These are phyloP conservation scores for Amblyornis subalaris DNA, from an alignment of 2,113 vertebrate genomes.

Conservation along the genomic window DNA sequence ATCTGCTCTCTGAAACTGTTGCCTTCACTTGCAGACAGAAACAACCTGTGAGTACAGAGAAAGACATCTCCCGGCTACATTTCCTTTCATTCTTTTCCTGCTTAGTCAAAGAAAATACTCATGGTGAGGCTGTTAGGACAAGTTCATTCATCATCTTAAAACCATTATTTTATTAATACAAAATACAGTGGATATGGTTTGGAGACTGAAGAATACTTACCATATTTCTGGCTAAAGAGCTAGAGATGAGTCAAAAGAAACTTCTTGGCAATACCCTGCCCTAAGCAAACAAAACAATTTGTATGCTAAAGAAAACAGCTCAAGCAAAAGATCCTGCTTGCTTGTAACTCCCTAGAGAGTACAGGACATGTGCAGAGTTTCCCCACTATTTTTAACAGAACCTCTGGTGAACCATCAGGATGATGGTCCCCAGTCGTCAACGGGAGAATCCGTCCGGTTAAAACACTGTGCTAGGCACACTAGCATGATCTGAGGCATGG, in stretches of 20 bases:
- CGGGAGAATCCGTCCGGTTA: neutral
- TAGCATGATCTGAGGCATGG: neutral
- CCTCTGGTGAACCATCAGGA: neutral
- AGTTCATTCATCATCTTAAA: neutral
- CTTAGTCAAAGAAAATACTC: neutral
- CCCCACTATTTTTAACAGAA: neutral
- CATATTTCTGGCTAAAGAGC: neutral
- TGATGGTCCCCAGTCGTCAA: neutral
- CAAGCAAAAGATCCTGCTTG: neutral
- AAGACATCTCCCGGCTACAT: neutral
- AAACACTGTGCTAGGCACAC: neutral
- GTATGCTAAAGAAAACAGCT: neutral
- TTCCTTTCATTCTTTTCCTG: neutral
- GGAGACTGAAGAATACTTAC: neutral
- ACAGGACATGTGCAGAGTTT: accelerated
- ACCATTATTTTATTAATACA: neutral
- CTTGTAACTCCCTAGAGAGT: neutral
- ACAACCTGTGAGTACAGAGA: neutral
- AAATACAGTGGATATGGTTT: neutral
- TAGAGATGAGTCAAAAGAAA: neutral
- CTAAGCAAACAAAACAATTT: neutral
- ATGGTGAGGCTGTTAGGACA: neutral
- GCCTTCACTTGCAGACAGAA: neutral
- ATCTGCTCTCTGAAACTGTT: neutral
- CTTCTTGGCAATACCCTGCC: neutral